Percentiles rank a stretch among this genome's conserved stretches.
Evolutionary conservation across 2,888 invertebrate genomes (phyloP).

Genomic region (Erannis defoliaria): DNA sequence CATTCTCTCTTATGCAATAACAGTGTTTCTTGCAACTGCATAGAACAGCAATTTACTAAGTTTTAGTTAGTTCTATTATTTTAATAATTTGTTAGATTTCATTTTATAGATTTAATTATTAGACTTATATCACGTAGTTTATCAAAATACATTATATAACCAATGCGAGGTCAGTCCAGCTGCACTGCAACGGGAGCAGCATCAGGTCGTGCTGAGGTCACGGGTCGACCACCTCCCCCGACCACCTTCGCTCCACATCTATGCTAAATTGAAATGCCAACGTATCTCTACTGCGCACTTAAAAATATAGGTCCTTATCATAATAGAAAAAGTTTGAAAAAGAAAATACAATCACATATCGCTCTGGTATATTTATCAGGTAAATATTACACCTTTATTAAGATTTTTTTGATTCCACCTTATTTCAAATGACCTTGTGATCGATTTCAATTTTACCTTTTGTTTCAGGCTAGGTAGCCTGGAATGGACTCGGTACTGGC

Average conservation of each 20-base stretch:
- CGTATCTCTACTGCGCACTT: slow-evolving; percentile 46
- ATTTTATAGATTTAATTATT: no score
- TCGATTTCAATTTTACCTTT: no score
- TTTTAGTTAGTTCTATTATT: no score
- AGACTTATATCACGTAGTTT: no score
- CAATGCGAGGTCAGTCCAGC: slow-evolving; percentile 74
- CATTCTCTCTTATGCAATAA: no score
- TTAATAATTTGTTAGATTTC: no score
- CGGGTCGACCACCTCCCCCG: slow-evolving; percentile 64
- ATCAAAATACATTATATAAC: no score
- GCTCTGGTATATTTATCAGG: background rate
- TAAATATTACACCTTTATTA: no score
- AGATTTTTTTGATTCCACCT: no score
- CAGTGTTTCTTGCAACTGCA: background rate
- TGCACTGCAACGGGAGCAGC: slow-evolving; percentile 77
- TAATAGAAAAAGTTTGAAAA: background rate
- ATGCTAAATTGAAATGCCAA: slow-evolving; percentile 40
- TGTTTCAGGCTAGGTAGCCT: no score
- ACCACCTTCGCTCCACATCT: slow-evolving; percentile 69
- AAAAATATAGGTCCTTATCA: background rate
- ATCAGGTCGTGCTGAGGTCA: slow-evolving; percentile 87
- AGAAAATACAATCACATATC: background rate
- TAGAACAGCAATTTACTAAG: background rate
- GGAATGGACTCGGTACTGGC: no score
- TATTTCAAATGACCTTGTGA: no score